phyloP scores from a whole-genome alignment of 1,140 invertebrate species.

The Popillia japonica region DNA sequence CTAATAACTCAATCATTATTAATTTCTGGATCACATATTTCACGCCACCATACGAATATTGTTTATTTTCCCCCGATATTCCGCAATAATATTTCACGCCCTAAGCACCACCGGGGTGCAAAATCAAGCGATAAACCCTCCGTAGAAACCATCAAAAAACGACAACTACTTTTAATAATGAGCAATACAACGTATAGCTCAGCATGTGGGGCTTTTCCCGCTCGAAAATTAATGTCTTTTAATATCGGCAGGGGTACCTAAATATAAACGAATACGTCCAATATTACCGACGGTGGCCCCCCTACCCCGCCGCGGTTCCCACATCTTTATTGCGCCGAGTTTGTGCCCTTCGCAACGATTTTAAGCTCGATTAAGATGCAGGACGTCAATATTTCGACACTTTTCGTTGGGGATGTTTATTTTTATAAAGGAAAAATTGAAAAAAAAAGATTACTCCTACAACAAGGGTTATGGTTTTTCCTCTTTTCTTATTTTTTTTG shows the following conservation, averaged over 20 bases:
- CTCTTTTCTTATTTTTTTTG: too few relatives aligned
- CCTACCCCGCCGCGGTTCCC: not conserved
- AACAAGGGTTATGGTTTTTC: not conserved
- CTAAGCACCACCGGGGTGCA: not conserved
- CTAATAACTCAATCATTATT: too few relatives aligned
- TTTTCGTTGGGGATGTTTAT: not conserved
- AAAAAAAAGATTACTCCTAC: not conserved
- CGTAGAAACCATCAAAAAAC: not conserved
- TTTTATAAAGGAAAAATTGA: not conserved
- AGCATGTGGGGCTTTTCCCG: not conserved
- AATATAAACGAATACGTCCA: not conserved
- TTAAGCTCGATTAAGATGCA: not conserved
- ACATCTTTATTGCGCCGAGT: not conserved
- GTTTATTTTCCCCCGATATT: not conserved
- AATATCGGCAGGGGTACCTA: not conserved
- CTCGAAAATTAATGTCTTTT: constrained; percentile 15
- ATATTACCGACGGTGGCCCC: not conserved
- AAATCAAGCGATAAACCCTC: not conserved
- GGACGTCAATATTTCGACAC: not conserved
- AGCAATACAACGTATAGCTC: not conserved
- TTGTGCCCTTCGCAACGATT: not conserved
- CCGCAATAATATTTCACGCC: not conserved
- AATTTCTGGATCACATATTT: too few relatives aligned
- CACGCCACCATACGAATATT: not conserved
- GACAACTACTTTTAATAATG: constrained; percentile 16